Evolutionary conservation across 2,797 vertebrate species (phyloP), one percentile per base, ranked within the genome.

Genomic region (Carduelis carduelis): DNA sequence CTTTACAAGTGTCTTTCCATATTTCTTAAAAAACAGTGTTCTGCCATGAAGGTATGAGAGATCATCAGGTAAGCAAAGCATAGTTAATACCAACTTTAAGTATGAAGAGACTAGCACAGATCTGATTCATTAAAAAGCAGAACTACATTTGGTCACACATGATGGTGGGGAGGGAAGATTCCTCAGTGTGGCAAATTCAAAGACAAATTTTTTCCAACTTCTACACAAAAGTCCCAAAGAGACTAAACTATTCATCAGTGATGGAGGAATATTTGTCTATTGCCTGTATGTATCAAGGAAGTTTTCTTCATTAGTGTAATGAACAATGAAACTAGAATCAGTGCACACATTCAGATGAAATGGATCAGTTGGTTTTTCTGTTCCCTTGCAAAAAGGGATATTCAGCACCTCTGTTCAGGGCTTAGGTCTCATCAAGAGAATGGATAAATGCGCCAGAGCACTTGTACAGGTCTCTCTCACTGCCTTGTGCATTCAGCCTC

Each of bases 161-260:
- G 53, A 15, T 35, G 49, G 27, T 3, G 14, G 69, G 61, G 39
- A 71, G 12, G 41, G 27, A 63, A 71, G 30, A 71, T 57, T 59
- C 26, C n/a, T 79, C 41, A 43, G 23, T 65, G 26, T n/a, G 35
- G 43, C 20, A 87, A 95, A 79, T 84, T 89, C 60, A 66, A 75
- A 94, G 14, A 56, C 2, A 16, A 63, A 1, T 20, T 80, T 72
- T 87, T 90, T 80, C 87, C 65, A 96, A 70, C 47, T 77, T 94
- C 44, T 61, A 22, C 43, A 76, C 12, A 18, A 90, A 93, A 89
- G 89, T 84, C 68, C 83, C 39, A 46, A 32, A 88, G 81, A 94
- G 87, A 92, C 34, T 81, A 94, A 97, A 91, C 87, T 87, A 90
- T 88, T 75, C 92, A 92, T 92, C 68, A 65, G 78, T 53, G 69